These are phyloP conservation scores for Takifugu flavidus DNA, from an alignment of 2,113 vertebrate species.

Conservation along the genomic window DNA sequence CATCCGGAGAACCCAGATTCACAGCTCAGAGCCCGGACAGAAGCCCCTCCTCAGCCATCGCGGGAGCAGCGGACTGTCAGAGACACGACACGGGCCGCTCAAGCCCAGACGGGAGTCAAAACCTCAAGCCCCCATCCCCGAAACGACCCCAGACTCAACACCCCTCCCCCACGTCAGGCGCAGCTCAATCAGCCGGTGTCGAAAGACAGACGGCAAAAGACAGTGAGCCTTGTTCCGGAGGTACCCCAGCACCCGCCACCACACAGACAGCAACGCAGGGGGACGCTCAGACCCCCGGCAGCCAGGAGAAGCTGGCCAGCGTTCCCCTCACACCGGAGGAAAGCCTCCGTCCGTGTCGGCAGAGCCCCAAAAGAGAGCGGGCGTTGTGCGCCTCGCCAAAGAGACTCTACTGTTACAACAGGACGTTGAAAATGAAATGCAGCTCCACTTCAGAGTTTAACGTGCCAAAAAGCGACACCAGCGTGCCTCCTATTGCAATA, in stretches of 20 bases:
- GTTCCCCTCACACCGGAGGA: constrained; percentile 40
- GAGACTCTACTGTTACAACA: constrained; percentile 71
- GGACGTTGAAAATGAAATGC: constrained; percentile 77
- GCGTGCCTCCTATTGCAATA: constrained; percentile 76
- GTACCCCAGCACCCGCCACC: constrained; percentile 8
- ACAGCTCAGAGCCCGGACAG: constrained; percentile 14
- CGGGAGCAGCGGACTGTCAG: constrained; percentile 9
- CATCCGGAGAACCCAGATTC: constrained; percentile 21
- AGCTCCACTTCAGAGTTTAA: constrained; percentile 78
- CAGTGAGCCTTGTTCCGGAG: constrained; percentile 3
- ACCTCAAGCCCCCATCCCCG: neutral
- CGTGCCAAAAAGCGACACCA: constrained; percentile 79
- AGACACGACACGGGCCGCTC: constrained; percentile 14
- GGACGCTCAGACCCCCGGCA: too few species aligned
- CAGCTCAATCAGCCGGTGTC: neutral
- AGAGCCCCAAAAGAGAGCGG: constrained; percentile 39
- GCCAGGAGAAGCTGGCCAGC: neutral
- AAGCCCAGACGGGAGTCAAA: constrained; percentile 6
- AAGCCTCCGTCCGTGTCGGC: constrained; percentile 45
- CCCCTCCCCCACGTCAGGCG: constrained; percentile 3
- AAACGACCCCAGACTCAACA: constrained; percentile 11
- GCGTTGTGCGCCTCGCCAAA: constrained; percentile 60
- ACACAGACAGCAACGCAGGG: constrained; percentile 4
- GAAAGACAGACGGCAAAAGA: too few species aligned
- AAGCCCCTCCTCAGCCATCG: constrained; percentile 6